Base-by-base conservation (phyloP, 2,797 vertebrate species). In the Melanotaenia maccullochi region DNA sequence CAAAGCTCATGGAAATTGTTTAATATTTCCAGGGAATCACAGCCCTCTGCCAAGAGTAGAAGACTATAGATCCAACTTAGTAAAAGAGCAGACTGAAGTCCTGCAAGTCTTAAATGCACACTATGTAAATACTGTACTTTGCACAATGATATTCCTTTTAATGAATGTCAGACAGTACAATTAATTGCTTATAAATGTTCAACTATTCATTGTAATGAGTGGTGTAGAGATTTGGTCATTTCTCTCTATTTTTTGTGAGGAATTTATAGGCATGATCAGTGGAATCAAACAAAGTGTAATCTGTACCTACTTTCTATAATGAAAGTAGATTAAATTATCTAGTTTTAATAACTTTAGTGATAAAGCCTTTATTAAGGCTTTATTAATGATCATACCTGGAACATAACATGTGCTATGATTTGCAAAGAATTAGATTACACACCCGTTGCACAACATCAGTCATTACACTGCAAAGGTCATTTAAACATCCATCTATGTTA, bases 381-480 rank as follows among this genome's bases (percentile, higher is more conserved):
- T 47, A 47, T 47, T n/a, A 47, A 9, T 47, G 42, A 20, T 47
- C 18, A 47, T 20, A 6, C 6, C 1, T 18, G 18, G 18, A 20
- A 47, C 42, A 47, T 47, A 20, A 14, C 7, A 5, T 47, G 38
- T 4, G 16, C 18, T 8, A 47, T 5, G 22, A 40, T 22, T 25
- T 25, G 24, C 58, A 60, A 40, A 40, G 58, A 42, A 16, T 60
- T 60, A 54, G 2, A 33, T 60, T 35, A 60, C 55, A 58, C 35
- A 36, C 4, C 42, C 62, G 44, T 78, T 76, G 73, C 58, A 65
- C 13, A 85, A 80, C 35, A 62, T 30, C 11, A 52, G 33, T 60
- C 35, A 62, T 71, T 75, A 70, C 63, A 68, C 38, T 87, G 75
- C 61, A 60, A 2, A 12, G 33, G n/a, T 56, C 47, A 42, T 44